Conservation (phyloP, 2,888 invertebrate genomes). For the Mythimna pallens region DNA sequence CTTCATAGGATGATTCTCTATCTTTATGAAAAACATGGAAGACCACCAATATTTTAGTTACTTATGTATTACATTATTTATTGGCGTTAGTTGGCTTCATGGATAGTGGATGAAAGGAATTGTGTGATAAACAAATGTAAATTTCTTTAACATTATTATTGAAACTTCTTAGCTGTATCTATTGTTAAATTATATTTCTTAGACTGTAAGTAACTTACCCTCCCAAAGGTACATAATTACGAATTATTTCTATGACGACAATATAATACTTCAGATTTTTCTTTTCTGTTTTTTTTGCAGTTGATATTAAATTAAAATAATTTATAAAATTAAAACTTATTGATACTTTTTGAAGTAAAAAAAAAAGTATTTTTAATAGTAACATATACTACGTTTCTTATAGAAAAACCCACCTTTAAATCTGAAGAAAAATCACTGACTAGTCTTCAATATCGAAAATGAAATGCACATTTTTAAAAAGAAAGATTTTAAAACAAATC, state of each 20-base stretch:
- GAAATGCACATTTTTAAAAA: neutral
- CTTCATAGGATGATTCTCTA: conserved; percentile 19
- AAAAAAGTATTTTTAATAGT: conserved; percentile 1
- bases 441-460: conserved; percentile 9
- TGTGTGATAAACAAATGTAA: conserved; percentile 88
- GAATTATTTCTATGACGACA: conserved; percentile 25
- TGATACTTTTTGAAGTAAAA: neutral
- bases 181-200: conserved; percentile 78
- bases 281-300: neutral
- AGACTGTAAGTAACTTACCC: conserved; percentile 67
- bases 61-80: conserved; percentile 73
- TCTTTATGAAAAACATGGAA: conserved; percentile 29
- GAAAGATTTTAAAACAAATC: neutral
- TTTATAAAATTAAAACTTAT: neutral
- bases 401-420: conserved; percentile 40
- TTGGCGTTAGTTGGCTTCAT: conserved; percentile 76
- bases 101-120: conserved; percentile 75
- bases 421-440: conserved; percentile 32
- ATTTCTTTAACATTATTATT: conserved; percentile 79
- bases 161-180: conserved; percentile 74
- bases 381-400: neutral
- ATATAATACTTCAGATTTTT: conserved; percentile 28
- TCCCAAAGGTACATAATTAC: conserved; percentile 84
- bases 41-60: conserved; percentile 70
- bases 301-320: neutral